phyloP scores from a whole-genome alignment of 37 sponge, comb jelly and placozoan species.

The Spongia lamella region DNA sequence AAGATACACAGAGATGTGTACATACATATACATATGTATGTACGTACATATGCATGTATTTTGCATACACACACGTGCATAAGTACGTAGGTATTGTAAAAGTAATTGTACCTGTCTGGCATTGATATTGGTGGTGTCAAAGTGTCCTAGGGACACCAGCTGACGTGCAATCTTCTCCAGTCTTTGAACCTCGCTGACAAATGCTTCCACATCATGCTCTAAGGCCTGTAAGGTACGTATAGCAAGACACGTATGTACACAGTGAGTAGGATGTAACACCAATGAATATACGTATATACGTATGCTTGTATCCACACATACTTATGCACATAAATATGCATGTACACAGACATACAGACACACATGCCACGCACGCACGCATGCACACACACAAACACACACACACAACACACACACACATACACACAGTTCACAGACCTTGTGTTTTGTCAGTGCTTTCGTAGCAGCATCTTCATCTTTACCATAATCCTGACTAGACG shows the following conservation, averaged over 20 bases:
- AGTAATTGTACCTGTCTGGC: slow-evolving; percentile 66
- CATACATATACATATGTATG: background rate
- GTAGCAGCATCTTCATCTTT: slow-evolving; percentile 87
- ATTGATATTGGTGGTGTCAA: slow-evolving; percentile 81
- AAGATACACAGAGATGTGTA: background rate
- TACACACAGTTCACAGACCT: slow-evolving; percentile 19
- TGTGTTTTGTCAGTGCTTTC: slow-evolving; percentile 86
- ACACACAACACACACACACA: too few species aligned
- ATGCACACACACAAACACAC: too few species aligned
- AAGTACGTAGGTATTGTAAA: background rate
- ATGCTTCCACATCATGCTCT: slow-evolving; percentile 83
- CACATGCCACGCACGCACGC: too few species aligned
- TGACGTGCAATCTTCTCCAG: slow-evolving; percentile 57
- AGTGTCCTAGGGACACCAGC: slow-evolving; percentile 69
- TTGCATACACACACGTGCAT: background rate
- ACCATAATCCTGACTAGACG: slow-evolving; percentile 88
- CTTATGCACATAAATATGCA: too few species aligned
- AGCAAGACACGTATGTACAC: too few species aligned
- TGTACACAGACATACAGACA: too few species aligned
- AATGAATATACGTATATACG: background rate
- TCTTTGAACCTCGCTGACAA: slow-evolving; percentile 55
- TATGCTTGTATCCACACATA: too few species aligned
- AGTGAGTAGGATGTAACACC: background rate
- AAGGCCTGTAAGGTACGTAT: slow-evolving; percentile 71
- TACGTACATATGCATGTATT: background rate